Evolutionary conservation across 2,113 vertebrate species (phyloP).

Genomic region (Triplophysa tibetana): DNA sequence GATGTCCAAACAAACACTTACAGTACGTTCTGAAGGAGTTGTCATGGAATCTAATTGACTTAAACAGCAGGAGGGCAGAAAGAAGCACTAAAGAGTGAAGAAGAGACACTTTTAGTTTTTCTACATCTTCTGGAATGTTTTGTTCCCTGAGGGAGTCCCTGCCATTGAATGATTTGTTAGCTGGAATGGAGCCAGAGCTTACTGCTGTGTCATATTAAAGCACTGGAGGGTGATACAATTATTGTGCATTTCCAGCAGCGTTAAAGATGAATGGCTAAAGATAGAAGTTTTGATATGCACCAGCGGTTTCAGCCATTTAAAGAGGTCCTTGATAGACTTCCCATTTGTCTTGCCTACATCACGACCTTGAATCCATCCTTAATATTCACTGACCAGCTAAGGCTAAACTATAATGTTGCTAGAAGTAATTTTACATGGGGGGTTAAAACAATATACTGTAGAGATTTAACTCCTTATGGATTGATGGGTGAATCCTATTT

Average conservation of each 20-base stretch:
- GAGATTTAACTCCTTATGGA: no score
- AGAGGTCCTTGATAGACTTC: neutral
- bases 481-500: no score
- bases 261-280: constrained; percentile 22
- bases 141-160: constrained; percentile 9
- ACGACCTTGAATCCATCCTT: neutral
- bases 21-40: constrained; percentile 9
- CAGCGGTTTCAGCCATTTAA: neutral
- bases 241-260: constrained; percentile 11
- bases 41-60: constrained; percentile 23
- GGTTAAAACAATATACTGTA: no score
- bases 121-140: neutral
- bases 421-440: no score
- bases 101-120: constrained; percentile 23
- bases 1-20: constrained; percentile 33
- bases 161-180: constrained; percentile 28
- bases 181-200: neutral
- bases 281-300: constrained; percentile 8
- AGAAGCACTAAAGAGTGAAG: constrained; percentile 30
- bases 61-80: constrained; percentile 8
- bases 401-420: no score
- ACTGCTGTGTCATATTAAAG: constrained; percentile 26
- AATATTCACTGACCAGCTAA: neutral
- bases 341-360: constrained; percentile 1
- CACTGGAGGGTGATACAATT: constrained; percentile 21